phyloP scores from a whole-genome alignment of 2,888 invertebrate genomes.

The Eupithecia pulchellata region DNA sequence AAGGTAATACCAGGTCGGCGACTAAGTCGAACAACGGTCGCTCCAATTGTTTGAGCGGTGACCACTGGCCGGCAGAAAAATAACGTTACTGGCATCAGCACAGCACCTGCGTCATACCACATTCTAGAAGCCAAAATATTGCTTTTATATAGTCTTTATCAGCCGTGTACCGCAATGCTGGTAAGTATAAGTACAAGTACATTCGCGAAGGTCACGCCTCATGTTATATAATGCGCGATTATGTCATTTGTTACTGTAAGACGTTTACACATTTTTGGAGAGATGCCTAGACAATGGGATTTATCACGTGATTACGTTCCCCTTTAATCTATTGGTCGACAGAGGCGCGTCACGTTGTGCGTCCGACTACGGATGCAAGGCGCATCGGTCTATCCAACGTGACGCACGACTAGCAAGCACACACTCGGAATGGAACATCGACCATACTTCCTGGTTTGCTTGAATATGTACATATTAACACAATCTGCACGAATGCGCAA shows the following conservation, averaged over 20 bases:
- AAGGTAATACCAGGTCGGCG: slow-evolving; percentile 73
- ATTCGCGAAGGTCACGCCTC: slow-evolving; percentile 41
- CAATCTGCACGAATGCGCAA: slow-evolving; percentile 65
- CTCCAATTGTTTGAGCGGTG: slow-evolving; percentile 66
- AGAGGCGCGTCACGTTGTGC: slow-evolving; percentile 49
- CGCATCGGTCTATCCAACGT: slow-evolving; percentile 48
- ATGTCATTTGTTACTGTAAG: slow-evolving; percentile 40
- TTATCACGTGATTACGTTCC: slow-evolving; percentile 38
- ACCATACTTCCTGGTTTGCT: slow-evolving; percentile 71
- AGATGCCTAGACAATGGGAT: slow-evolving; percentile 26
- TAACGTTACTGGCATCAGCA: slow-evolving; percentile 43
- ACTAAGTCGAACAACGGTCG: slow-evolving; percentile 79
- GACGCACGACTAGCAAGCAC: slow-evolving; percentile 57
- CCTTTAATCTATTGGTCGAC: slow-evolving; percentile 31
- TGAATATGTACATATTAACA: slow-evolving; percentile 66
- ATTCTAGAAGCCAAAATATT: slow-evolving; percentile 33
- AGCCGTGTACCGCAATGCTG: slow-evolving; percentile 44
- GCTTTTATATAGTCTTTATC: slow-evolving; percentile 32
- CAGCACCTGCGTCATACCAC: slow-evolving; percentile 29
- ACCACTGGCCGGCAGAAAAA: slow-evolving; percentile 50
- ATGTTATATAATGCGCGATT: slow-evolving; percentile 42
- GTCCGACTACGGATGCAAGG: slow-evolving; percentile 43
- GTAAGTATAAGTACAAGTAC: slow-evolving; percentile 24
- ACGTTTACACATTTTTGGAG: slow-evolving; percentile 19
- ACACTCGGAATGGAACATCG: slow-evolving; percentile 49